Base-by-base conservation (phyloP, 2,113 vertebrate species). In the Cathartes aura region DNA sequence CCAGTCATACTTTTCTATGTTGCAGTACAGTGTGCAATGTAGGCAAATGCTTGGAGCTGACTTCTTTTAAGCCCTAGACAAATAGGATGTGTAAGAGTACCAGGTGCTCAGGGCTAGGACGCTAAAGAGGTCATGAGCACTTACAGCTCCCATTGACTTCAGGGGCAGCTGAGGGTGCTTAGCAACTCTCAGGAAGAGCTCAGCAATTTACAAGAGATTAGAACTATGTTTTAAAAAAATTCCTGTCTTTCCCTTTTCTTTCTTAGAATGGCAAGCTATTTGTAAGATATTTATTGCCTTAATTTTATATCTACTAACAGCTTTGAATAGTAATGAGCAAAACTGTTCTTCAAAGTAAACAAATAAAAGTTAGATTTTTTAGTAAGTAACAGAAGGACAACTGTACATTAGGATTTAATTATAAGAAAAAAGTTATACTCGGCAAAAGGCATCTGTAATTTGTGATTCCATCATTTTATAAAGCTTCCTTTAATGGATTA, bases 401-500 rank as follows among this genome's bases (percentile, higher is more conserved):
- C 45, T 63, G 4, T 52, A 30, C 7, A 2, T 59, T 83, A 82
- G 22, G 15, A 73, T 86, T 91, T 90, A 83, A 83, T 86, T 80
- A 27, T 36, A 42, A 70, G 27, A 63, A 72, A 70, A 52, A 79
- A 53, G 9, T 50, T 42, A 16, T 50, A 56, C 23, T 84, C 64
- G 30, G 43, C 52, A 75, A 84, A 95, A 75, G 6, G 2, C 10
- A 42, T 68, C 29, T 68, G 8, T 59, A 81, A 91, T 87, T 92
- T 82, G 10, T 78, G 52, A 74, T 86, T 88, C 40, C 6, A 43
- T 76, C 20, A 82, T 71, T 97, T 75, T 64, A 58, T 82, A 92
- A 93, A 87, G 27, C 70, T 92, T 76, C 42, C 80, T 92, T 92
- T 89, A 94, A 75, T 91, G 76, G 50, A 91, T 96, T 95, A 94